phyloP scores from a whole-genome alignment of 2,888 invertebrate species.

The Lamellibrachia satsuma region DNA sequence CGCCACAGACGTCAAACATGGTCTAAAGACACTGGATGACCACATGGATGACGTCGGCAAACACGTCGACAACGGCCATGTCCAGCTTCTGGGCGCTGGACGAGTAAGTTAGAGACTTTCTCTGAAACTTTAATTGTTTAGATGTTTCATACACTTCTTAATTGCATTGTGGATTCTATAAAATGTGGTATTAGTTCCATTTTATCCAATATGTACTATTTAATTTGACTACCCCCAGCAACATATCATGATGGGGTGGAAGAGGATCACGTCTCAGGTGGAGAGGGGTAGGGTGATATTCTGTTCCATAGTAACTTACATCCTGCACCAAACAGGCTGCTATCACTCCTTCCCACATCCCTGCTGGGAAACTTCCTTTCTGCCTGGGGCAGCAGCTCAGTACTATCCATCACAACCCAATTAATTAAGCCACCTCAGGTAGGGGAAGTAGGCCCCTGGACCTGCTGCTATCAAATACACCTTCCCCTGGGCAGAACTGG shows the following conservation, averaged over 20 bases:
- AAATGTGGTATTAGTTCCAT: too few relatives aligned
- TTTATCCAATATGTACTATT: background rate
- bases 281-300: background rate
- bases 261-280: background rate
- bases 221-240: background rate
- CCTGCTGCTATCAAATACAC: background rate
- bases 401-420: background rate
- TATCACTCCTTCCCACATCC: background rate
- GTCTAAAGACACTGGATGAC: slow-evolving; percentile 39
- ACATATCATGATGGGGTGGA: background rate
- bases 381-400: background rate
- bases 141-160: background rate
- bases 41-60: slow-evolving; percentile 38
- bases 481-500: background rate
- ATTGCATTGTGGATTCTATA: too few relatives aligned
- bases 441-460: background rate
- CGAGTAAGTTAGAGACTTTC: slow-evolving; percentile 34
- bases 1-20: slow-evolving; percentile 37
- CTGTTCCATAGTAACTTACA: background rate
- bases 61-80: slow-evolving; percentile 35
- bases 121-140: background rate
- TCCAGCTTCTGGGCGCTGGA: slow-evolving; percentile 39
- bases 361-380: background rate
- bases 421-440: background rate
- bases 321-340: background rate